Conservation (phyloP, 2,888 invertebrate genomes). For the Pheosia gnoma region DNA sequence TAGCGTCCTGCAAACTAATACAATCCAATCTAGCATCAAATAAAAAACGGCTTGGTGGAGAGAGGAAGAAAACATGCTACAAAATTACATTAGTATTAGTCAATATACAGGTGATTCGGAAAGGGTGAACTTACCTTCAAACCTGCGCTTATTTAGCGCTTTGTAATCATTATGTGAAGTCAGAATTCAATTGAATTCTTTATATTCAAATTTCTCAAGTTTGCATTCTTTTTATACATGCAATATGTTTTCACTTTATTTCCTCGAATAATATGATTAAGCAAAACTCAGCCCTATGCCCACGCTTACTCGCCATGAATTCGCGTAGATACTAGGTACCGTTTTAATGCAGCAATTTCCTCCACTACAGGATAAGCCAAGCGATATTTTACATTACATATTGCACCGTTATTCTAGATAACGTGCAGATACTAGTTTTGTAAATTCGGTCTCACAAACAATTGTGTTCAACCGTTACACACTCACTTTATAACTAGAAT, state of each 20-base stretch:
- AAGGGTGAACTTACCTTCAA: too few species aligned
- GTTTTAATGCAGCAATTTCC: slow-evolving; percentile 56
- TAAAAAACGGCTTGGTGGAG: slow-evolving; percentile 29
- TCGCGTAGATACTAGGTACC: slow-evolving; percentile 26
- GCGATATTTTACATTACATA: slow-evolving; percentile 64
- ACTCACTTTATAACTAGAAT: not conserved
- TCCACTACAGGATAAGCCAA: slow-evolving; percentile 60
- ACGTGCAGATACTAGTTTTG: slow-evolving; percentile 15
- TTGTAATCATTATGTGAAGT: too few species aligned
- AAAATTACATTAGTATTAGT: too few species aligned
- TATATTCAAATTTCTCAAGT: too few species aligned
- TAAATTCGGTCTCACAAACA: not conserved
- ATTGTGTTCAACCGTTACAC: not conserved
- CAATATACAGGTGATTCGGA: too few species aligned
- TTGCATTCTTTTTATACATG: slow-evolving; percentile 3
- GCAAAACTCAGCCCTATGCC: not conserved
- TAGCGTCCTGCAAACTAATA: slow-evolving; percentile 14
- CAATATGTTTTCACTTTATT: slow-evolving; percentile 66
- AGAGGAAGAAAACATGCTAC: slow-evolving; percentile 13
- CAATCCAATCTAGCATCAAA: slow-evolving; percentile 39
- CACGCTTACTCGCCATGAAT: slow-evolving; percentile 18
- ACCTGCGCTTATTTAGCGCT: too few species aligned
- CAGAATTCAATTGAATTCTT: too few species aligned
- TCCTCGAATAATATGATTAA: slow-evolving; percentile 34
- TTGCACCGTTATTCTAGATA: slow-evolving; percentile 53